A percentile compares a stretch with the other conserved stretches of the same genome.
phyloP scores from a whole-genome alignment of 2,888 invertebrate species.

The Sinotaia quadrata region DNA sequence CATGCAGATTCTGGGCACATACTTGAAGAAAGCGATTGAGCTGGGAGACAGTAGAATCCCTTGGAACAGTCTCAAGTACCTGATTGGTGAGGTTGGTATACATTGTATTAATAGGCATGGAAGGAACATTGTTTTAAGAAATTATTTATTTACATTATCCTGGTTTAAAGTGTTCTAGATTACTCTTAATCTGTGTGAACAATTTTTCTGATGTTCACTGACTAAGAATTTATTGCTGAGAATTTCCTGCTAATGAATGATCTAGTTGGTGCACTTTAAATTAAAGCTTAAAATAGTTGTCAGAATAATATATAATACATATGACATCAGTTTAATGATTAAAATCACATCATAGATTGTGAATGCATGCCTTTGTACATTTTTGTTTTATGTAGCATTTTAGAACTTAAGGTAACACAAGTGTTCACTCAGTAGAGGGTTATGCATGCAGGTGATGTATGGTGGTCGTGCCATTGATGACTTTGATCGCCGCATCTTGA shows the following conservation, averaged over 20 bases:
- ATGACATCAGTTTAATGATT: no score
- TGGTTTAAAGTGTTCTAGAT: background rate
- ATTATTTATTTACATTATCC: background rate
- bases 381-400: background rate
- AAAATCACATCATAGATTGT: no score
- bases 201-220: background rate
- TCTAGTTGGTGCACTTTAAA: no score
- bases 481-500: conserved; percentile 87
- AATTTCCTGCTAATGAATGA: no score
- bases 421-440: background rate
- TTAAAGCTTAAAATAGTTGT: no score
- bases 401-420: no score
- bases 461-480: conserved; percentile 92
- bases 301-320: no score
- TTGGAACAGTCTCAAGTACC: conserved; percentile 90
- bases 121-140: no score
- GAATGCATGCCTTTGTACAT: background rate
- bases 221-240: no score
- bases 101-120: no score
- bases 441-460: conserved; percentile 84
- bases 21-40: conserved; percentile 81
- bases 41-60: conserved; percentile 79
- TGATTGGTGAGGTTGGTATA: conserved; percentile 88
- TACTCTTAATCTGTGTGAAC: background rate
- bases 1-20: conserved; percentile 85